Evolutionary conservation across 2,888 invertebrate genomes (phyloP), one percentile per base, ranked within the genome.

Genomic region (Tenthredo notha): DNA sequence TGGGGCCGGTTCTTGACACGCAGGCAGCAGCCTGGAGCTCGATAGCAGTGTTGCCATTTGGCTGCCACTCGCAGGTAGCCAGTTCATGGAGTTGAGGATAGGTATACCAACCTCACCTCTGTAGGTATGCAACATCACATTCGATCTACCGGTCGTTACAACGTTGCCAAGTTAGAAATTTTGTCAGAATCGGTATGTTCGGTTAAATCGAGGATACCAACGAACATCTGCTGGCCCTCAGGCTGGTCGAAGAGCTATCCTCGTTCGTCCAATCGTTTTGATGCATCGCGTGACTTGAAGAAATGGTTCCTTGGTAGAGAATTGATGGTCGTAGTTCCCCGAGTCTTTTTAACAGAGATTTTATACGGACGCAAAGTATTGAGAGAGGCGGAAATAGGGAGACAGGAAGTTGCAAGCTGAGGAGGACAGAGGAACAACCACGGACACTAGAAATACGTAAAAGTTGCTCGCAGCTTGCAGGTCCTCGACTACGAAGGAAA

Each of bases 231-330:
- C 92, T 90, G 87, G 92, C 91, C 92, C 93, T 91, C 90, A 88
- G 91, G 90, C 67, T 47, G 37, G 90, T 91, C 90, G 58, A 40
- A 10, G 37, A 47, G 58, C 18, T 0, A 15, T 67, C 7, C 33
- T n/a, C 25, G 21, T 75, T n/a, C 74, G 33, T 74, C 58, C 61
- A 40, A 61, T 40, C n/a, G 61, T 40, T 91, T 92, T 92, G 91
- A 92, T 92, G 92, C 90, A 88, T 92, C 91, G 92, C 93, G 93
- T 92, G 92, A 92, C 93, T 92, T 91, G 92, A 90, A 91, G 91
- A 61, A 80, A 80, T 80, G 61, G 80, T 80, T 80, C 80, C 61
- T 80, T 40, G 58, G 25, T 80, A 10, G 40, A 10, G 40, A 61
- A 80, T 80, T 61, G 61, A 33, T 18, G 40, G n/a, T 58, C 40